Evolutionary conservation across 1,140 invertebrate genomes (phyloP).

Genomic region (Drosophila grimshawi): DNA sequence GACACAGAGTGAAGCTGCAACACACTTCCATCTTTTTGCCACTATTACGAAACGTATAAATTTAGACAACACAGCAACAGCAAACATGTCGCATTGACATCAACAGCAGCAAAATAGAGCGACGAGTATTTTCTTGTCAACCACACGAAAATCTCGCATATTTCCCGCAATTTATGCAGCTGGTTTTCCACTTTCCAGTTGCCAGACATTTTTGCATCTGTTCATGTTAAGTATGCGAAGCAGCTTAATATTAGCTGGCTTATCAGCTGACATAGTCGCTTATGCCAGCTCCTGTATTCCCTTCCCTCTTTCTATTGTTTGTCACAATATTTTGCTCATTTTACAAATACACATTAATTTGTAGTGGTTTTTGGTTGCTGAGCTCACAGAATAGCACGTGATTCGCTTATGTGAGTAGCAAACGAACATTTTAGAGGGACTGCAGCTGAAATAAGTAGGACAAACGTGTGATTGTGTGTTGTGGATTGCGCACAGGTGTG

Average conservation of each 20-base stretch:
- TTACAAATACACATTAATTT: conserved; percentile 64
- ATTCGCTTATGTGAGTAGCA: conserved; percentile 65
- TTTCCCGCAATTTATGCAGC: conserved; percentile 53
- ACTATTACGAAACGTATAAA: conserved; percentile 75
- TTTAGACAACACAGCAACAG: conserved; percentile 59
- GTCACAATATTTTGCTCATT: conserved; percentile 46
- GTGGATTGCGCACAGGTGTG: conserved; percentile 43
- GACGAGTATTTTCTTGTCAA: conserved; percentile 28
- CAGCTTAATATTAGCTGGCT: conserved; percentile 52
- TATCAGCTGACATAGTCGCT: conserved; percentile 49
- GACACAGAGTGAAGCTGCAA: conserved; percentile 39
- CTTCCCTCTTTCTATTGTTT: conserved; percentile 6
- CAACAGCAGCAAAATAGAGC: conserved; percentile 4
- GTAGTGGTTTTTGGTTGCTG: conserved; percentile 37
- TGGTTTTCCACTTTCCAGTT: conserved; percentile 20
- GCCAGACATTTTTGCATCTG: conserved; percentile 57
- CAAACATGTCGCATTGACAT: conserved; percentile 54
- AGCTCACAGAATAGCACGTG: conserved; percentile 65
- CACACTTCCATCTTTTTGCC: conserved; percentile 34
- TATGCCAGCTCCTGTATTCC: background rate
- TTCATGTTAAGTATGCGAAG: conserved; percentile 62
- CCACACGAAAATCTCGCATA: conserved; percentile 37
- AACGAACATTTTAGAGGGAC: background rate
- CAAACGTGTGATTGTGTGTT: background rate
- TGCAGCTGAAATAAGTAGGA: background rate